These are phyloP conservation scores for Ophiothrix spiculata DNA, from an alignment of 35 echinoderm and acorn worm genomes.

Conservation along the genomic window DNA sequence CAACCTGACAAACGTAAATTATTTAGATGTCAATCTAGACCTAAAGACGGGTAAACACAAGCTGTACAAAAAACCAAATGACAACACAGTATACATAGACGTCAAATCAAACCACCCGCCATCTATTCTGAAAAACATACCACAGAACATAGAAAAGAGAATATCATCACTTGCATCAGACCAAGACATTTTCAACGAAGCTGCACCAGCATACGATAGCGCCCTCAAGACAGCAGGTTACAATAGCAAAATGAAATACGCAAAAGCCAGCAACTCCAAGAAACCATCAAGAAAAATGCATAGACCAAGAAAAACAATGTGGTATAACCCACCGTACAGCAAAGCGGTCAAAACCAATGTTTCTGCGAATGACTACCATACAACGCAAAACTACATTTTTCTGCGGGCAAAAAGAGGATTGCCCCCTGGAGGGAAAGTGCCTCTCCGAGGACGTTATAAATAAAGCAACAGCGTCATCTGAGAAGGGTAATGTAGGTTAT, in stretches of 20 bases:
- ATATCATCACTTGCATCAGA: not conserved
- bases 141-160: not conserved
- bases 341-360: not conserved
- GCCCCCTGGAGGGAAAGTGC: too few relatives aligned
- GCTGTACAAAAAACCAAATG: conserved; percentile 15
- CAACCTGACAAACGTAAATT: conserved; percentile 6
- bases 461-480: too few relatives aligned
- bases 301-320: not conserved
- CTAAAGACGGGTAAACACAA: not conserved
- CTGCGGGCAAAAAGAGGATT: too few relatives aligned
- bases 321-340: not conserved
- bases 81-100: conserved; percentile 3
- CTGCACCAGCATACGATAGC: conserved; percentile 7
- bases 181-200: conserved; percentile 1
- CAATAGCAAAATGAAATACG: not conserved
- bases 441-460: too few relatives aligned
- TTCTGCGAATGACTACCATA: too few relatives aligned
- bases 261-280: not conserved
- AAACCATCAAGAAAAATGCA: not conserved
- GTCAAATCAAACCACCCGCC: conserved; percentile 16
- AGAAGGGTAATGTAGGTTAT: too few relatives aligned
- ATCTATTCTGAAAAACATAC: not conserved
- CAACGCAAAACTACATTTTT: too few relatives aligned
- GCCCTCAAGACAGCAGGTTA: conserved; percentile 9
- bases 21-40: not conserved